These are phyloP conservation scores for Chrysopilus asiliformis DNA, from an alignment of 2,888 invertebrate genomes.

Conservation along the genomic window DNA sequence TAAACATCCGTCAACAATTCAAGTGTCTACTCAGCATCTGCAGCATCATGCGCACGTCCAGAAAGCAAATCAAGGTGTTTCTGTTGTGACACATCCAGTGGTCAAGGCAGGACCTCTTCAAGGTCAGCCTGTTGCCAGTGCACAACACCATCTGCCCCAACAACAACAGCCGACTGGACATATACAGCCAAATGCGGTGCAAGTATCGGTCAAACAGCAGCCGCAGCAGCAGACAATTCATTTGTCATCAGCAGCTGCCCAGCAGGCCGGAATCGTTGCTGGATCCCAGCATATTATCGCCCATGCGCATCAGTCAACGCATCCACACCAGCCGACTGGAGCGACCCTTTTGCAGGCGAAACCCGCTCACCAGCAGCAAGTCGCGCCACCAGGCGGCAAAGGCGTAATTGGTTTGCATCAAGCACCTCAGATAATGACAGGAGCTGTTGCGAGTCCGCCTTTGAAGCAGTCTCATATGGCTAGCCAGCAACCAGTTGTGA, in stretches of 20 bases:
- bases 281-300: constrained; percentile 18
- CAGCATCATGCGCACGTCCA: constrained; percentile 8
- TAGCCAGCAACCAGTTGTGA: constrained; percentile 36
- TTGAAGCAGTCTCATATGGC: constrained; percentile 35
- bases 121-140: constrained; percentile 1
- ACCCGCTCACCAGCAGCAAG: constrained; percentile 14
- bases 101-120: constrained; percentile 12
- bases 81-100: constrained; percentile 20
- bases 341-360: constrained; percentile 22
- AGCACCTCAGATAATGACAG: constrained; percentile 38
- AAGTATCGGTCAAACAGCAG: constrained; percentile 9
- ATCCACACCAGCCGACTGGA: constrained; percentile 25
- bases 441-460: constrained; percentile 44
- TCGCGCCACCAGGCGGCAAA: constrained; percentile 19
- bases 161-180: constrained; percentile 14
- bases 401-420: constrained; percentile 29
- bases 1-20: constrained; percentile 34
- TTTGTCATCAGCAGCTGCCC: constrained; percentile 3
- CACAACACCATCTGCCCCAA: constrained; percentile 11
- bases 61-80: constrained; percentile 13
- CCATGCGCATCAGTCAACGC: constrained; percentile 29
- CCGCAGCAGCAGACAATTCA: constrained; percentile 19
- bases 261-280: constrained; percentile 4
- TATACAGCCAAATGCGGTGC: constrained; percentile 22
- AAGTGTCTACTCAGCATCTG: constrained; percentile 34